phyloP scores from a whole-genome alignment of 1,140 invertebrate species.

The Musca domestica region DNA sequence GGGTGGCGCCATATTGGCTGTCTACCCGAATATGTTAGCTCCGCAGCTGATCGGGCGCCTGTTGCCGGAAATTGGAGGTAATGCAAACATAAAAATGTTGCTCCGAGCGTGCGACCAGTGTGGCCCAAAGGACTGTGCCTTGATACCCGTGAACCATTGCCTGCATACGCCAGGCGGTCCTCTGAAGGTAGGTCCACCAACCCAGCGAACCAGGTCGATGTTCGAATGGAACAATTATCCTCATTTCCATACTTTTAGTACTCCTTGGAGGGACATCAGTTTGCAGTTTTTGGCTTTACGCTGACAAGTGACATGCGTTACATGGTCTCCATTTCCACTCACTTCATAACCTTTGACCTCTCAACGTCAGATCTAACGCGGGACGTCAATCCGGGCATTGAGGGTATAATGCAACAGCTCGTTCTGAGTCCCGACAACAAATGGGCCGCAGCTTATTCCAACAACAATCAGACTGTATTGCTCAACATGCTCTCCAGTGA shows the following conservation, averaged over 20 bases:
- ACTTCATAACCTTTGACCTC: slow-evolving; percentile 96
- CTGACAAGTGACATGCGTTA: slow-evolving; percentile 90
- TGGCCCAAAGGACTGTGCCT: slow-evolving; percentile 82
- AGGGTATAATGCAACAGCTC: slow-evolving; percentile 93
- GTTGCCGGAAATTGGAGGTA: slow-evolving; percentile 81
- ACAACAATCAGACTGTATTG: slow-evolving; percentile 89
- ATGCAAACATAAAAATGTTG: slow-evolving; percentile 79
- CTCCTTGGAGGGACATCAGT: slow-evolving; percentile 95
- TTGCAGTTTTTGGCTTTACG: slow-evolving; percentile 93
- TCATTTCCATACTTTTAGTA: slow-evolving; percentile 63
- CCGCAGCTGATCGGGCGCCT: slow-evolving; percentile 91
- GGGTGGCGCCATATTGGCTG: slow-evolving; percentile 84
- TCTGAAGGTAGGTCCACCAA: slow-evolving; percentile 68
- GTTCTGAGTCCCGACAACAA: slow-evolving; percentile 94
- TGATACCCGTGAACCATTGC: slow-evolving; percentile 92
- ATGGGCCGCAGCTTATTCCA: slow-evolving; percentile 93
- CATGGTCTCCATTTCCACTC: slow-evolving; percentile 94
- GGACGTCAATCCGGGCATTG: slow-evolving; percentile 88
- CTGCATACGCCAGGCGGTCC: slow-evolving; percentile 96
- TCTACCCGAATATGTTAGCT: slow-evolving; percentile 93
- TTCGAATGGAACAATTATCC: no score
- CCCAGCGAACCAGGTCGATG: not conserved
- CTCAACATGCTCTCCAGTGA: slow-evolving; percentile 90
- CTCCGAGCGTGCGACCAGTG: slow-evolving; percentile 85
- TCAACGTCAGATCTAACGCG: slow-evolving; percentile 89